phyloP scores from a whole-genome alignment of 2,113 vertebrate genomes.

The Psittacula cyanocephala region DNA sequence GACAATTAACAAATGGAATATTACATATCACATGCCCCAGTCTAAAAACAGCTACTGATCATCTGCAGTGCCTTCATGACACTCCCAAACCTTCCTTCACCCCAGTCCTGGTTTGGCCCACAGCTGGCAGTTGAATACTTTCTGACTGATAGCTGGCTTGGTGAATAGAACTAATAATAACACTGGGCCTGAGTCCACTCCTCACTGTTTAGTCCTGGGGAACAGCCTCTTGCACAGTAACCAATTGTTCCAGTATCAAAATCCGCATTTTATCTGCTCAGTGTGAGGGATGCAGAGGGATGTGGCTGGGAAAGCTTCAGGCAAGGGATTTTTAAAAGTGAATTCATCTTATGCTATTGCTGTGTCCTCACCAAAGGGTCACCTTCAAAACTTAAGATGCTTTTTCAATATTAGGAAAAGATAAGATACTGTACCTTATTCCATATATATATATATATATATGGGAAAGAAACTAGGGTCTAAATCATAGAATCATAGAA shows the following conservation, averaged over 20 bases:
- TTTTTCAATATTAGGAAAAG: background rate
- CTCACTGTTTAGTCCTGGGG: background rate
- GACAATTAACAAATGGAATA: background rate
- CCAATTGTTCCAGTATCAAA: background rate
- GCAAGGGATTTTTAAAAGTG: background rate
- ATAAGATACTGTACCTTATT: background rate
- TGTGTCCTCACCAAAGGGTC: background rate
- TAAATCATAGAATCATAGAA: background rate
- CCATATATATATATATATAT: background rate
- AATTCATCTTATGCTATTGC: background rate
- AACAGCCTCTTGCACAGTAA: slow-evolving; percentile 11
- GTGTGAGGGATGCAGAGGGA: background rate
- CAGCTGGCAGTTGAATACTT: background rate
- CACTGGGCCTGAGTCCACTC: background rate
- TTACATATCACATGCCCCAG: background rate
- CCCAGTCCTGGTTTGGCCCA: slow-evolving; percentile 24
- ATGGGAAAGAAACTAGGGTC: background rate
- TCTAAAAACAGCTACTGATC: slow-evolving; percentile 41
- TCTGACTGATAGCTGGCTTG: slow-evolving; percentile 11
- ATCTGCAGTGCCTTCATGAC: slow-evolving; percentile 16
- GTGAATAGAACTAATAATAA: slow-evolving; percentile 5
- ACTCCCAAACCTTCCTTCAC: slow-evolving; percentile 2
- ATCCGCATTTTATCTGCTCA: background rate
- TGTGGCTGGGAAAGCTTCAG: background rate
- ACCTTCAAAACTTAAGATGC: background rate